Base-by-base conservation (phyloP, 2,113 vertebrate species). In the Nycticorax nycticorax region DNA sequence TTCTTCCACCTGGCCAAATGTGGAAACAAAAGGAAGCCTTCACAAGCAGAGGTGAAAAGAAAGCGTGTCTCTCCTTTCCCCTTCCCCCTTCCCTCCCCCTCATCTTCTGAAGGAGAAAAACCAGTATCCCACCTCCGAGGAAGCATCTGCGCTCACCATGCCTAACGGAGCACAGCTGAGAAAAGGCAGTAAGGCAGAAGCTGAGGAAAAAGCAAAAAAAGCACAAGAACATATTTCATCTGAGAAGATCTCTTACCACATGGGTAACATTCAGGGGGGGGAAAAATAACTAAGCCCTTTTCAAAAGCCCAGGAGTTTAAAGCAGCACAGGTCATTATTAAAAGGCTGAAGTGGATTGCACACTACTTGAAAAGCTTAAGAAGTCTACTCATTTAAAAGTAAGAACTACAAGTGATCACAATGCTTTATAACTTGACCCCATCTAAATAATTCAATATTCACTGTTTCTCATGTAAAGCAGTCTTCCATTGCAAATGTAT, bases 401-500 rank as follows among this genome's bases (percentile, higher is more conserved):
- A 91, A 78, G 76, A 92, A 50, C 18, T 85, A 85, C 39, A 86
- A 86, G 84, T 86, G 3, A 84, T 66, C 59, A 71, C 72, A 87
- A 22, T 56, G 72, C 47, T 67, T 93, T 92, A 74, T 83, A 80
- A 86, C 74, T 91, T 91, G 83, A 93, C 63, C 59, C 59, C 26
- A 74, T 63, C 79, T 92, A 92, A 95, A 95, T 88, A 92, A 92
- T 84, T 92, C 55, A 95, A 6, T 59, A 92, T 86, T 93, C 75
- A 59, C 33, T 63, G 33, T 63, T 48, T 52, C 52, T 71, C 37
- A 71, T 24, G 64, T 59, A 92, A 74, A 86, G 63, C 75, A 88
- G 55, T 69, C 50, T 84, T 96, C 59, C 50, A 55, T 35, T 87
- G 47, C 43, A 86, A 74, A 78, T 27, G 12, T 30, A 89, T 66